Percentiles rank a stretch among this genome's conserved stretches.
Evolutionary conservation across 2,113 vertebrate genomes (phyloP).

Genomic region (Podiceps cristatus): DNA sequence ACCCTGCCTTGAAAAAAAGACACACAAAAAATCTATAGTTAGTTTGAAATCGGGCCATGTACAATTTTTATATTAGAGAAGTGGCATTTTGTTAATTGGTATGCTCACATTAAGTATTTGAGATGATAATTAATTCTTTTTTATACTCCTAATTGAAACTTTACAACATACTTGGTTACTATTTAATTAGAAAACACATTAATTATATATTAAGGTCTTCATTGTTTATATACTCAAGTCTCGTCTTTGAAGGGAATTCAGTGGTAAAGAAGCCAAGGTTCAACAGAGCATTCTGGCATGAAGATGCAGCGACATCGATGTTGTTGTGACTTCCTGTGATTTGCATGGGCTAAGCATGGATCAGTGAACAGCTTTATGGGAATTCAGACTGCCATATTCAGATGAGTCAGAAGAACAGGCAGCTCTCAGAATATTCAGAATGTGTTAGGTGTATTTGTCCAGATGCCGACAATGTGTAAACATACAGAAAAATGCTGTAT

Average conservation of each 20-base stretch:
- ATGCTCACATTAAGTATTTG: slow-evolving; percentile 57
- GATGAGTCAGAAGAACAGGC: not conserved
- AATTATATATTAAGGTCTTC: slow-evolving; percentile 40
- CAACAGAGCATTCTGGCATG: slow-evolving; percentile 38
- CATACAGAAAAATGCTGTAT: not conserved
- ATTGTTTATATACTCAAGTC: slow-evolving; percentile 22
- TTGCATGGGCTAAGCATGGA: not conserved
- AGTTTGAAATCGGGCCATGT: not conserved
- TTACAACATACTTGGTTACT: slow-evolving; percentile 30
- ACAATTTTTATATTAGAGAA: slow-evolving; percentile 43
- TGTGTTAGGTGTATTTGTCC: not conserved
- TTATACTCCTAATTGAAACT: slow-evolving; percentile 44
- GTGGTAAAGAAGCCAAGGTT: slow-evolving; percentile 31
- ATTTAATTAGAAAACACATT: slow-evolving; percentile 64
- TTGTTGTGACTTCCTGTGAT: not conserved
- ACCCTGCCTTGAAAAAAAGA: not conserved
- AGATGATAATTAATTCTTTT: slow-evolving; percentile 52
- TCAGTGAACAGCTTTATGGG: not conserved
- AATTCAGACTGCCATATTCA: not conserved
- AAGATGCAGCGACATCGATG: not conserved
- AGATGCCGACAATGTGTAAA: not conserved
- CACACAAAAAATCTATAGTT: not conserved
- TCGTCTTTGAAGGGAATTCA: slow-evolving; percentile 19
- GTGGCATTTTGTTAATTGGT: slow-evolving; percentile 40
- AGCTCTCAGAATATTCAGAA: not conserved